phyloP scores from a whole-genome alignment of 1,140 invertebrate genomes.

The Babylonia areolata region DNA sequence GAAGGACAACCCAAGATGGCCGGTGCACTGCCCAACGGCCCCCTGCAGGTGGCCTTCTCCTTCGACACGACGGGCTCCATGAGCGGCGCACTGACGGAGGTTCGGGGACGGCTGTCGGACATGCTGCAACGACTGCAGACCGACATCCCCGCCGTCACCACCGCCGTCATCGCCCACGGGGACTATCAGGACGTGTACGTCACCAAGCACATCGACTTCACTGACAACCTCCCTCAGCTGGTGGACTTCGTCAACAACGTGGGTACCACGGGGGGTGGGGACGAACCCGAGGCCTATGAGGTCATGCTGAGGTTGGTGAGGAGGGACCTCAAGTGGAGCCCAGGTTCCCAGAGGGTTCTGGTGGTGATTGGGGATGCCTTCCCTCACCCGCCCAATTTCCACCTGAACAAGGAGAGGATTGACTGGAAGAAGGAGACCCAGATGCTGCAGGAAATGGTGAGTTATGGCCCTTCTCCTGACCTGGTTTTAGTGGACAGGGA shows the following conservation, averaged over 20 bases:
- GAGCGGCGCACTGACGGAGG: conserved; percentile 57
- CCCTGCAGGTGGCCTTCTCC: conserved; percentile 71
- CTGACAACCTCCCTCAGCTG: conserved; percentile 53
- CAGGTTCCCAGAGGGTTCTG: conserved; percentile 57
- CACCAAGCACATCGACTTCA: conserved; percentile 64
- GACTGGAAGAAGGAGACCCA: conserved; percentile 67
- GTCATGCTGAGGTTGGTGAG: conserved; percentile 53
- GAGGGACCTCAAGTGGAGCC: conserved; percentile 57
- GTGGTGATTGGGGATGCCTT: conserved; percentile 71
- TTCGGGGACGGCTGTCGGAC: conserved; percentile 58
- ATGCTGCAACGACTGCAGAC: conserved; percentile 65
- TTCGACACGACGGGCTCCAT: conserved; percentile 72
- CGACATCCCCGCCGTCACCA: conserved; percentile 65
- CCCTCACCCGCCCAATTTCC: conserved; percentile 65
- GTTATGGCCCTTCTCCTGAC: neutral
- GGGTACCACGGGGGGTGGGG: conserved; percentile 62
- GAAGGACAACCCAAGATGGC: conserved; percentile 43
- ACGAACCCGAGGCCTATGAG: conserved; percentile 68
- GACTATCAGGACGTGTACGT: conserved; percentile 69
- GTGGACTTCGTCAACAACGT: conserved; percentile 63
- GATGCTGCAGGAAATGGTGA: conserved; percentile 26
- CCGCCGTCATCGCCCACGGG: conserved; percentile 66
- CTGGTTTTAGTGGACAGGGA: neutral
- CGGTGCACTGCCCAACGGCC: no score
- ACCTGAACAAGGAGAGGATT: conserved; percentile 57